Evolutionary conservation across 1,140 invertebrate species (phyloP).

Genomic region (Drosophila ironensis): DNA sequence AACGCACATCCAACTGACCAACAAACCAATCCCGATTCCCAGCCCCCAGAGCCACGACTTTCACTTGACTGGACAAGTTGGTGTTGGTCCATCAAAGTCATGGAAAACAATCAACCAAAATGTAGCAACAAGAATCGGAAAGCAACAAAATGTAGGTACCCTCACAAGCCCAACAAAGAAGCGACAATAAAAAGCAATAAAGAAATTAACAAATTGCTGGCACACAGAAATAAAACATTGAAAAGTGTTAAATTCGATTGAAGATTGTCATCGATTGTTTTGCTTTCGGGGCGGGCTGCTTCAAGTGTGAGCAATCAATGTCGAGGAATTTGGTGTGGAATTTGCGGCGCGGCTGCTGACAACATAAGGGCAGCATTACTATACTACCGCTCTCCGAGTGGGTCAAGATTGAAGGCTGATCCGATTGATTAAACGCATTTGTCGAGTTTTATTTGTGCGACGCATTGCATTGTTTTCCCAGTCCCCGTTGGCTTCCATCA

Average conservation of each 20-base stretch:
- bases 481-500: constrained; percentile 34
- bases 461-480: constrained; percentile 27
- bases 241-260: constrained; percentile 76
- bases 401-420: constrained; percentile 72
- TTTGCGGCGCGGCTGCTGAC: constrained; percentile 6
- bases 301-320: constrained; percentile 54
- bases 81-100: constrained; percentile 19
- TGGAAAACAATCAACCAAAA: constrained; percentile 49
- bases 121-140: constrained; percentile 58
- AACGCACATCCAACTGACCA: constrained; percentile 21
- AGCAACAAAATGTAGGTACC: constrained; percentile 14
- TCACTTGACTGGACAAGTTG: constrained; percentile 19
- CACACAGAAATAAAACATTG: constrained; percentile 31
- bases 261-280: constrained; percentile 66
- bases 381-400: constrained; percentile 43
- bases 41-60: constrained; percentile 19
- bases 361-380: constrained; percentile 19
- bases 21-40: constrained; percentile 41
- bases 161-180: constrained; percentile 26
- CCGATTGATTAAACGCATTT: constrained; percentile 66
- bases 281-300: neutral
- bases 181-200: constrained; percentile 76
- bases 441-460: constrained; percentile 29
- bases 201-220: constrained; percentile 74
- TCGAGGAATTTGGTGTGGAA: constrained; percentile 16